These are phyloP conservation scores for Orchesella flavescens DNA, from an alignment of 2,888 invertebrate genomes.

Conservation along the genomic window DNA sequence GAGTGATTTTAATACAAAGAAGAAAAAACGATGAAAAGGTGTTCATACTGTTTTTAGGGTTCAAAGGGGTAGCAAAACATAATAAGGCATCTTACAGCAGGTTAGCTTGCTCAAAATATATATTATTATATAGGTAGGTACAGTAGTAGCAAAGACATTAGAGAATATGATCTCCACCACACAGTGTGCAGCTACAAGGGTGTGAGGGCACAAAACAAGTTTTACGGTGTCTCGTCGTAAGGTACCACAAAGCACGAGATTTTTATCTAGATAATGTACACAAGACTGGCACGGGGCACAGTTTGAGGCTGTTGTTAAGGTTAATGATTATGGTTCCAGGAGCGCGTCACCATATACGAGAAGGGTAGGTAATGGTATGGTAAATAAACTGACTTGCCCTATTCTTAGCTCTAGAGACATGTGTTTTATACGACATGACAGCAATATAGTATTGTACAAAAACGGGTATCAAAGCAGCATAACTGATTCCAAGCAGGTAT, in stretches of 20 bases:
- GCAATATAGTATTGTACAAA: no score
- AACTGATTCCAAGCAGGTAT: no score
- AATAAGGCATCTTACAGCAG: no score
- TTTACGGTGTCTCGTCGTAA: conserved; percentile 18
- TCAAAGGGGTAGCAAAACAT: not conserved
- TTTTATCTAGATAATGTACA: conserved; percentile 49
- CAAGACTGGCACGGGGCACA: conserved; percentile 57
- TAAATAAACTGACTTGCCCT: not conserved
- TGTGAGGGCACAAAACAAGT: not conserved
- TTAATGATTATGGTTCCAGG: conserved; percentile 55
- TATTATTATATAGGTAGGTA: no score
- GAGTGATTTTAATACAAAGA: conserved; percentile 4
- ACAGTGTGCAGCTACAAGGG: not conserved
- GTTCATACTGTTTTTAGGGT: not conserved
- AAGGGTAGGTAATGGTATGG: not conserved
- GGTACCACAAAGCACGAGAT: conserved; percentile 58
- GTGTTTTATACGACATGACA: no score
- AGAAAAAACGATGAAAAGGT: not conserved
- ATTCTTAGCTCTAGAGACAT: no score
- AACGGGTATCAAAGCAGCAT: no score
- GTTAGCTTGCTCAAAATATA: no score
- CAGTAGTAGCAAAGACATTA: no score
- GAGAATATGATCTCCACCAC: no score
- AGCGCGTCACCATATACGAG: conserved; percentile 27
- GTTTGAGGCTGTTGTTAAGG: conserved; percentile 45